Evolutionary conservation across 1,140 invertebrate species (phyloP).

Genomic region (Plectrocnemia conspersa): DNA sequence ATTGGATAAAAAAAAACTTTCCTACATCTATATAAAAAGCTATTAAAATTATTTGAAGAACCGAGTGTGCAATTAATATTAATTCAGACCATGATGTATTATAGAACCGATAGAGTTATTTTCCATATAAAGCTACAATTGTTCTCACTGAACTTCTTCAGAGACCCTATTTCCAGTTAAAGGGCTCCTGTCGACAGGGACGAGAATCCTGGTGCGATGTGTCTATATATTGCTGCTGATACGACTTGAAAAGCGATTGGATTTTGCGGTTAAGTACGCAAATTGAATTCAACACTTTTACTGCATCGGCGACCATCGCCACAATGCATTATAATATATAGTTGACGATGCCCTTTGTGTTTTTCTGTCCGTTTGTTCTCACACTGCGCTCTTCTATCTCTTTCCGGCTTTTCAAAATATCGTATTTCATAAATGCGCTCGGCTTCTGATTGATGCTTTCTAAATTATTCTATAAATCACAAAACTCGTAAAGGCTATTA

Average conservation of each 20-base stretch:
- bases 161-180: not conserved
- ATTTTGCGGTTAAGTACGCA: conserved; percentile 24
- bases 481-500: not conserved
- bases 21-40: too few relatives aligned
- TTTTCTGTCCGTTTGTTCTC: too few relatives aligned
- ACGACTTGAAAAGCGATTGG: conserved; percentile 18
- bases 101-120: not conserved
- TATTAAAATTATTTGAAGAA: too few relatives aligned
- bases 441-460: not conserved
- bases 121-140: not conserved
- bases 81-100: not conserved
- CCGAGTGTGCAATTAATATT: too few relatives aligned
- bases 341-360: too few relatives aligned
- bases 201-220: not conserved
- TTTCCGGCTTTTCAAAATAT: too few relatives aligned
- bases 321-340: conserved; percentile 1
- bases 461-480: not conserved
- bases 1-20: too few relatives aligned
- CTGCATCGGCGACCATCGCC: conserved; percentile 2
- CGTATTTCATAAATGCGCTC: not conserved
- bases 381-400: too few relatives aligned
- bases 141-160: not conserved
- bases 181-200: not conserved
- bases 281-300: conserved; percentile 21
- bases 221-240: not conserved